These are phyloP conservation scores for Montipora capricornis DNA, from an alignment of 64 coral and sea anemone genomes.

Conservation along the genomic window DNA sequence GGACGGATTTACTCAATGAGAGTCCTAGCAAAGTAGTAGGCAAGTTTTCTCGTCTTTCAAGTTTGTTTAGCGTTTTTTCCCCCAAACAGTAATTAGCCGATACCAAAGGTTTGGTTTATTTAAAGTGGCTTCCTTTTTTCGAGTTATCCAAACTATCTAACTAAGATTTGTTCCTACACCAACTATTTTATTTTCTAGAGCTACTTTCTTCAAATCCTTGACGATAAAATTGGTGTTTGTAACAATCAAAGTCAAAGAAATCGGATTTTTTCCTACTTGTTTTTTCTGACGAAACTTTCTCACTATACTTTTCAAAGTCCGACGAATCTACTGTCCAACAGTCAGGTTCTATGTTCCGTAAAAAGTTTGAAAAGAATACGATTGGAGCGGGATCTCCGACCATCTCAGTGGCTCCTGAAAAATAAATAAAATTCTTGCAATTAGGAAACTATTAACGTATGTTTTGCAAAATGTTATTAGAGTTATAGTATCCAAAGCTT, in stretches of 20 bases:
- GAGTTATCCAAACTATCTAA: constrained; percentile 6
- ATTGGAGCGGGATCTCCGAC: background rate
- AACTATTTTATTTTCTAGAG: background rate
- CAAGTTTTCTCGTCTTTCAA: background rate
- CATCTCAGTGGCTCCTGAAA: background rate
- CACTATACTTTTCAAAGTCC: too few relatives aligned
- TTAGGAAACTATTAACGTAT: background rate
- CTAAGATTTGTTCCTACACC: background rate
- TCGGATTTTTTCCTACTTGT: too few relatives aligned
- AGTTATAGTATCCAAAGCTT: background rate
- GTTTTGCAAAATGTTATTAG: too few relatives aligned
- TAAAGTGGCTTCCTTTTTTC: constrained; percentile 7
- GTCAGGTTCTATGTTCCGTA: constrained; percentile 1
- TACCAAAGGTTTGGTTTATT: background rate
- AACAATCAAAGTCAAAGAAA: too few relatives aligned
- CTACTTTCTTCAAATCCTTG: background rate
- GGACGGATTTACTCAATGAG: too few relatives aligned
- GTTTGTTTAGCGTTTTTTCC: constrained; percentile 8
- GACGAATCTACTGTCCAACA: too few relatives aligned
- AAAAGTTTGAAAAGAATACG: constrained; percentile 3
- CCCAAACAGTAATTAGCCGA: background rate
- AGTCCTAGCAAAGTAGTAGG: too few relatives aligned
- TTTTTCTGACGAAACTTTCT: too few relatives aligned
- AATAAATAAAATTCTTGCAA: constrained; percentile 5
- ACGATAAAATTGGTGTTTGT: too few relatives aligned